Evolutionary conservation across 1,140 invertebrate genomes (phyloP).

Genomic region (Magallana gigas): DNA sequence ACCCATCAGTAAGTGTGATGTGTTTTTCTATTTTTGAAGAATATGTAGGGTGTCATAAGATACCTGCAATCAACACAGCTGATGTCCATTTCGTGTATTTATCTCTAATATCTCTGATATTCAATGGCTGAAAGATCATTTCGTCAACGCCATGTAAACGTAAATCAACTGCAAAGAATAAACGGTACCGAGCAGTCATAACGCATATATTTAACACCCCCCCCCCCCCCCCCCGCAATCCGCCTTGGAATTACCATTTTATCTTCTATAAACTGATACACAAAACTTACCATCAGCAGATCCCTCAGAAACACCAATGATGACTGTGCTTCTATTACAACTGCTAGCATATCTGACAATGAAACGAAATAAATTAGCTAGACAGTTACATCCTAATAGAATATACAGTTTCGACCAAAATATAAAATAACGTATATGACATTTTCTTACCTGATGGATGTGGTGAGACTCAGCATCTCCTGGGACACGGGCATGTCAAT

Average conservation of each 20-base stretch:
- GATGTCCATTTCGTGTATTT: slow-evolving; percentile 66
- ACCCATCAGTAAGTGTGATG: no score
- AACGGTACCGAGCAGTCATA: background rate
- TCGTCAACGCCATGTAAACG: slow-evolving; percentile 68
- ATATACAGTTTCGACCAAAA: no score
- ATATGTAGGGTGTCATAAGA: no score
- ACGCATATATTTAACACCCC: background rate
- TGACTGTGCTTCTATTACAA: slow-evolving; percentile 60
- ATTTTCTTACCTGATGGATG: slow-evolving; percentile 61
- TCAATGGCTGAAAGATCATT: slow-evolving; percentile 61
- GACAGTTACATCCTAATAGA: no score
- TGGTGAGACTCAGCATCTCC: slow-evolving; percentile 60
- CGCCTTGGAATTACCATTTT: no score
- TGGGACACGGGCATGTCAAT: slow-evolving; percentile 56
- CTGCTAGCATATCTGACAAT: slow-evolving; percentile 64
- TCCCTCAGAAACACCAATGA: slow-evolving; percentile 56
- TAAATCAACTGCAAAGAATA: slow-evolving; percentile 62
- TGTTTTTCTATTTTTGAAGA: no score
- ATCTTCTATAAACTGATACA: no score
- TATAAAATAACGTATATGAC: no score
- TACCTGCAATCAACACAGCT: slow-evolving; percentile 54
- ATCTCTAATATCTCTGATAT: slow-evolving; percentile 51
- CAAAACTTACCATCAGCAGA: slow-evolving; percentile 53
- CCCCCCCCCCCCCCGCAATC: no score
- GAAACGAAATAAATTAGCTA: background rate